Percentiles rank a stretch among this genome's conserved stretches.
Conservation (phyloP, 2,888 invertebrate genomes). For the Empis livida region DNA sequence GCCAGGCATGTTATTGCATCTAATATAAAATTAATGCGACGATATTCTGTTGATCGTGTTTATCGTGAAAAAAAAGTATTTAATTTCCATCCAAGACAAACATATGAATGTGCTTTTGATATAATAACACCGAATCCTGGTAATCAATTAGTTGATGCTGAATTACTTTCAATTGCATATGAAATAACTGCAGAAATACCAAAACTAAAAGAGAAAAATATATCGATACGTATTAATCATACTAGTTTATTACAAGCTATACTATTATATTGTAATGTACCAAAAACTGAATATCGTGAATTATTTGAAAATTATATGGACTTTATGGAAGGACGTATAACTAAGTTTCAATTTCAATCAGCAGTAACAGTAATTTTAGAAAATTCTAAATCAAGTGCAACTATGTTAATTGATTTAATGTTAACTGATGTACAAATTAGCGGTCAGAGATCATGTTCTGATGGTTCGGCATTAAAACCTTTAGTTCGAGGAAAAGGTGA, state of each 20-base stretch:
- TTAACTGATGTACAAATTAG: constrained; percentile 26
- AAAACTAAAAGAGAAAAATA: constrained; percentile 47
- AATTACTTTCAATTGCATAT: constrained; percentile 64
- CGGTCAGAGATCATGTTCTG: constrained; percentile 25
- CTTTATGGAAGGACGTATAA: constrained; percentile 43
- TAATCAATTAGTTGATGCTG: constrained; percentile 72
- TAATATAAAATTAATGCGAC: constrained; percentile 60
- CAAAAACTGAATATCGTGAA: constrained; percentile 45
- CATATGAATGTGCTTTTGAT: constrained; percentile 86
- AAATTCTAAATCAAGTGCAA: constrained; percentile 31
- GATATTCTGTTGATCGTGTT: constrained; percentile 78
- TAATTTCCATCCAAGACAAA: constrained; percentile 79
- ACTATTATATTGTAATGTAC: constrained; percentile 66
- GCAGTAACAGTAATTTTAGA: constrained; percentile 52
- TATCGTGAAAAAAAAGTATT: constrained; percentile 66
- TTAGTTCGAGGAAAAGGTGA: constrained; percentile 58
- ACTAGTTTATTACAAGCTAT: constrained; percentile 61
- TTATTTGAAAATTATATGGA: constrained; percentile 28
- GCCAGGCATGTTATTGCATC: constrained; percentile 73
- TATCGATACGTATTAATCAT: constrained; percentile 65
- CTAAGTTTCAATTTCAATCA: constrained; percentile 60
- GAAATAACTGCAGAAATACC: constrained; percentile 61
- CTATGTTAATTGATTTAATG: constrained; percentile 27
- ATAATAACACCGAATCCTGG: constrained; percentile 67
- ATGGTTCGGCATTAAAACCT: constrained; percentile 33